Percentiles rank a stretch among this genome's conserved stretches.
These are phyloP conservation scores for Caenorhabditis japonica DNA, from an alignment of 2,888 invertebrate species.

Conservation along the genomic window DNA sequence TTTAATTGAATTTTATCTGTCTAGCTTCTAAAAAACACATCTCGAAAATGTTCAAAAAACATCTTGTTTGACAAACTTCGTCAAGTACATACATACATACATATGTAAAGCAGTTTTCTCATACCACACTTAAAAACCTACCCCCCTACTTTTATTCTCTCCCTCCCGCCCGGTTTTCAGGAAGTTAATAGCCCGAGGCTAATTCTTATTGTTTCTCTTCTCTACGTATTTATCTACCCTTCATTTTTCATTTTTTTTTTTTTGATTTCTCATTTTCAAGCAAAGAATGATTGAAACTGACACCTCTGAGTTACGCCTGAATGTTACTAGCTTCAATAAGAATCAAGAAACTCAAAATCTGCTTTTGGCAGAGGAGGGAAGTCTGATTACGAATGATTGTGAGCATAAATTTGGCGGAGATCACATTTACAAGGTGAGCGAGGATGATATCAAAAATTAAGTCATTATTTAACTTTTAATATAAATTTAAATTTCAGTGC, in stretches of 20 bases:
- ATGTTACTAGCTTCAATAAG: slow-evolving; percentile 49
- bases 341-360: slow-evolving; percentile 53
- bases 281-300: slow-evolving; percentile 13
- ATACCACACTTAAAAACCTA: slow-evolving; percentile 27
- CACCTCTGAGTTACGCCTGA: slow-evolving; percentile 50
- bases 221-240: not conserved
- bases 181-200: slow-evolving; percentile 31
- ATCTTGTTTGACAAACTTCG: too few species aligned
- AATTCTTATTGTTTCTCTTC: slow-evolving; percentile 16
- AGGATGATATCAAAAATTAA: not conserved
- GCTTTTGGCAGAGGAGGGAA: slow-evolving; percentile 49
- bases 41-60: too few species aligned
- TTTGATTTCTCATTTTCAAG: not conserved
- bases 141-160: too few species aligned
- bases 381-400: slow-evolving; percentile 27
- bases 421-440: slow-evolving; percentile 46
- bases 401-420: slow-evolving; percentile 42
- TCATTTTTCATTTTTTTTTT: not conserved
- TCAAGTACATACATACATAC: too few species aligned
- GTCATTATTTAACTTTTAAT: not conserved
- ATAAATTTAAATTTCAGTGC: slow-evolving; percentile 39
- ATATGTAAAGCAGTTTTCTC: too few species aligned
- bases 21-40: too few species aligned
- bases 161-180: not conserved
- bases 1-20: too few species aligned